Evolutionary conservation across 2,113 vertebrate genomes (phyloP), one percentile per base, ranked within the genome.

Genomic region (Brachyhypopomus gauderio): DNA sequence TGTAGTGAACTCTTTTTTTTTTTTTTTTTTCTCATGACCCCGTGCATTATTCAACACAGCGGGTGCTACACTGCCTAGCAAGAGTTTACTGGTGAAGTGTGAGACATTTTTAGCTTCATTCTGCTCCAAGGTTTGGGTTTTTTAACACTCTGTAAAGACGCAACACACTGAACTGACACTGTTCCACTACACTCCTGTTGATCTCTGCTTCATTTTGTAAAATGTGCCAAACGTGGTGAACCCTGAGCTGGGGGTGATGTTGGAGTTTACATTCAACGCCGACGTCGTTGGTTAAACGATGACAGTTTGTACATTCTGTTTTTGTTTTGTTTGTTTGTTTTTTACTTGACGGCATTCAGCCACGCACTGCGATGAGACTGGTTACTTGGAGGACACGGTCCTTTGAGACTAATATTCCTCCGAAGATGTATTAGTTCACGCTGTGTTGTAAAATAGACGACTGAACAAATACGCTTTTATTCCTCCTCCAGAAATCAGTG

Each of bases 11-110:
- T 95, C 91, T 93, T 90, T 93, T 94, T 64, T 92, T 92, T 92
- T 94, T 92, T 92, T 93, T 93, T 93, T 91, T 92, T 92, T 12
- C 12, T 66, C 74, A 62, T 63, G 64, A 45, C 60, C 79, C 80
- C 56, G 90, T 76, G 86, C 92, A 92, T 93, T 93, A 94, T 93
- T 94, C 93, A 93, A 95, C 92, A 91, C 92, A 93, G 90, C 92
- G 93, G 94, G 93, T 94, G 93, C 94, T 94, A 94, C 95, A 96
- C 95, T 96, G 95, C 95, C 95, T 96, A 94, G 92, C 94, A 92
- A 81, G 93, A 94, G 95, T 96, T 95, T 95, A 96, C 95, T 69
- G 71, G 71, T 63, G 9, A 36, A 52, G 12, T 52, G 8, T 1
- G 45, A 52, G 12, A 77, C 73, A 25, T 69, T 56, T 83, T 74